These are phyloP conservation scores for Calliopsis andreniformis DNA, from an alignment of 1,140 invertebrate species.

Conservation along the genomic window DNA sequence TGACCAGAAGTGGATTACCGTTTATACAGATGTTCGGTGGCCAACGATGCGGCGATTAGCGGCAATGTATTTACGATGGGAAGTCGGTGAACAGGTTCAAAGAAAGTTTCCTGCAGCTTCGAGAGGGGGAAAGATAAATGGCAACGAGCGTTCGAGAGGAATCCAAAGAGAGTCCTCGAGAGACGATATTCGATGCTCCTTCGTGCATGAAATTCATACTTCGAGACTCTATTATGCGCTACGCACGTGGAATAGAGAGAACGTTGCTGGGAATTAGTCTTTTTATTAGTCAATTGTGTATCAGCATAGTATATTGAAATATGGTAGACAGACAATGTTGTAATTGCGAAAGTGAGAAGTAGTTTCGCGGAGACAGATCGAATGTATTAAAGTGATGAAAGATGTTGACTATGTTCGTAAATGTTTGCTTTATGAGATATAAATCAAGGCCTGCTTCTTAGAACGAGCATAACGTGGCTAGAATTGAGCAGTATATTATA, in stretches of 20 bases:
- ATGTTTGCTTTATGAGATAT: not conserved
- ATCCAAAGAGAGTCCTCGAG: conserved; percentile 52
- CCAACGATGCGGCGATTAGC: not conserved
- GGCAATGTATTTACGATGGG: not conserved
- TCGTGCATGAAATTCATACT: conserved; percentile 30
- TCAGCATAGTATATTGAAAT: too few species aligned
- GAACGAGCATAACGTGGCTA: too few species aligned
- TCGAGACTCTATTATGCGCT: conserved; percentile 24
- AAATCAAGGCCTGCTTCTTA: not conserved
- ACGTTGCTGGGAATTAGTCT: too few species aligned
- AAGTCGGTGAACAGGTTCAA: conserved; percentile 50
- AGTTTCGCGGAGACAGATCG: not conserved
- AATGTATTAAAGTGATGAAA: not conserved
- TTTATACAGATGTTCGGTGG: not conserved
- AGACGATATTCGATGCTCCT: conserved; percentile 41
- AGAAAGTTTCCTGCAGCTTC: conserved; percentile 52
- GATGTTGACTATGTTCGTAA: not conserved
- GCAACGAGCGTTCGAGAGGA: conserved; percentile 32
- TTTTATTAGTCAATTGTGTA: too few species aligned
- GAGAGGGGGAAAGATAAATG: conserved; percentile 50
- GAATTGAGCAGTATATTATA: too few species aligned
- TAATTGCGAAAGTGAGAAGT: not conserved
- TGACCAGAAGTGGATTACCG: conserved; percentile 12
- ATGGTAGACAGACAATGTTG: not conserved
- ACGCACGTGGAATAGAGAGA: not conserved